These are phyloP conservation scores for Parnassius mnemosyne DNA, from an alignment of 2,888 invertebrate species.

Conservation along the genomic window DNA sequence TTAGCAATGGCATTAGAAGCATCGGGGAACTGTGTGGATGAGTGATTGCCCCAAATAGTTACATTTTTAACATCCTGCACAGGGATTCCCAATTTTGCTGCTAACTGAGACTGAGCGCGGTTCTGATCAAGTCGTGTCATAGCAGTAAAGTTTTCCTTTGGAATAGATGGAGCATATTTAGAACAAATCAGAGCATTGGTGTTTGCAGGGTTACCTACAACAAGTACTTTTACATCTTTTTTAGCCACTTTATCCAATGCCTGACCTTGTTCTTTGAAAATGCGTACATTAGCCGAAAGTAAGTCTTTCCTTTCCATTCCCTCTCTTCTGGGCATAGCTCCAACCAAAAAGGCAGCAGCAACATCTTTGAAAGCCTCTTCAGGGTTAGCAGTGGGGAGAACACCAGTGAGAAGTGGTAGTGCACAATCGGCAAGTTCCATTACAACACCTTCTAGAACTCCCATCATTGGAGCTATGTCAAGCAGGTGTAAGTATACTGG, in stretches of 20 bases:
- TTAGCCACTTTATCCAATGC: constrained; percentile 94
- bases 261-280: constrained; percentile 98
- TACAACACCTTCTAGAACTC: constrained; percentile 97
- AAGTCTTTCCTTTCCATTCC: constrained; percentile 99
- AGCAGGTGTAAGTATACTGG: constrained; percentile 93
- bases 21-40: constrained; percentile 99
- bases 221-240: constrained; percentile 95
- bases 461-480: constrained; percentile 98
- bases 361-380: constrained; percentile 97
- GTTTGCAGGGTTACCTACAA: constrained; percentile 99
- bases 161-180: constrained; percentile 97
- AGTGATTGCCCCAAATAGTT: constrained; percentile 99
- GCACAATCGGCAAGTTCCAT: constrained; percentile 99
- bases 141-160: constrained; percentile 97
- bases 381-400: constrained; percentile 93
- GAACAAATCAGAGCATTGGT: constrained; percentile 98
- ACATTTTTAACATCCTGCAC: constrained; percentile 92
- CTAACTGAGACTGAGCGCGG: constrained; percentile 94
- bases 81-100: constrained; percentile 84
- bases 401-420: constrained; percentile 90
- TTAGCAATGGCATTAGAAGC: constrained; percentile 86
- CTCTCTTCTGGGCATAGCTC: constrained; percentile 96
- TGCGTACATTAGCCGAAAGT: constrained; percentile 97
- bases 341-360: constrained; percentile 97
- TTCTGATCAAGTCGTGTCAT: constrained; percentile 99